Evolutionary conservation across 2,797 vertebrate genomes (phyloP), one percentile per base, ranked within the genome.

Genomic region (Eptatretus atami): DNA sequence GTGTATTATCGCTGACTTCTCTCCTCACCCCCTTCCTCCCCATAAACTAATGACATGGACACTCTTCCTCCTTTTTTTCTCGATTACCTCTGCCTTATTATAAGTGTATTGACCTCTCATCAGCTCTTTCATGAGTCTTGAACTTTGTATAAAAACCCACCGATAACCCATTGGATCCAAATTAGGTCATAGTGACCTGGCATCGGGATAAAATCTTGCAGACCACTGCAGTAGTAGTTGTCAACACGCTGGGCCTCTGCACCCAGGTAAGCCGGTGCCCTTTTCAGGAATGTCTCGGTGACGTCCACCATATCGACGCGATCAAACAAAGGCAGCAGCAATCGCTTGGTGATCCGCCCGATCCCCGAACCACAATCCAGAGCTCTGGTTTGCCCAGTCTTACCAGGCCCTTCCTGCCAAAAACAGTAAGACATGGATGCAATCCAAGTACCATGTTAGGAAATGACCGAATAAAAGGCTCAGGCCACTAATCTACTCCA

Each of bases 141-240:
- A 44, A 44, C 31, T 44, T 44, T 44, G 31, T 3, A 44, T 0
- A 44, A 31, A 5, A 1, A 68, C 84, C 79, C 72, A 95, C 90
- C 90, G 0, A 93, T 95, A 66, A 98, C 90, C 90, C 90, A 98
- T 76, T 95, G 90, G 74, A 98, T 88, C 90, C 90, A 95, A 76
- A 98, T 92, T 69, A 98, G 79, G 3, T 93, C 86, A 0, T 98
- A 98, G 31, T 77, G 78, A 53, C 69, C 74, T 0, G 72, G 73
- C 74, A 84, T 80, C 0, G 87, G 87, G 52, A 76, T 71, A 66
- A 95, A 93, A 68, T 95, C 86, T 74, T 96, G 90, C 55, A 96
- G 77, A 60, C 87, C 88, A 0, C 73, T 77, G 74, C 90, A 95
- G 73, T 78, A 82, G 70, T 81, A 94, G 75, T 84, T 81, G 52